Evolutionary conservation across 2,888 invertebrate genomes (phyloP).

Genomic region (Drosophila nr. perissopoda): DNA sequence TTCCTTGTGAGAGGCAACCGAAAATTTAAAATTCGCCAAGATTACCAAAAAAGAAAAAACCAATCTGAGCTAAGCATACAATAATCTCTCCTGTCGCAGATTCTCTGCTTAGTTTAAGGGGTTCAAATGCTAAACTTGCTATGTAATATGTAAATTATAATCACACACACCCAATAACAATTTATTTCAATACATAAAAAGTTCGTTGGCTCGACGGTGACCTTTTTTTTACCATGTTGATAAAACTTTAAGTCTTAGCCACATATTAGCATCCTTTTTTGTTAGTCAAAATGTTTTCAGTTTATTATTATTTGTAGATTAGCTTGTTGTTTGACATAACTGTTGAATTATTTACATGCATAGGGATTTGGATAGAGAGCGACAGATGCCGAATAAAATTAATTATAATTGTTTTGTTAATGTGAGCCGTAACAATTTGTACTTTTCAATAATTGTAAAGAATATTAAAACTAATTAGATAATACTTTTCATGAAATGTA

Average conservation of each 20-base stretch:
- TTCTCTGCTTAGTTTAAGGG: conserved; percentile 14
- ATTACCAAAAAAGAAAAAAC: neutral
- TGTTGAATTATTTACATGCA: neutral
- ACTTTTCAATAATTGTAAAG: neutral
- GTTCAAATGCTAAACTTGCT: conserved; percentile 24
- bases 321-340: neutral
- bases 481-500: neutral
- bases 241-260: conserved; percentile 26
- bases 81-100: neutral
- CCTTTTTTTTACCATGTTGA: conserved; percentile 16
- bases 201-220: conserved; percentile 2
- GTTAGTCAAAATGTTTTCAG: neutral
- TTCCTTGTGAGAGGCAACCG: conserved; percentile 8
- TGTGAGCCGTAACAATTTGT: neutral
- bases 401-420: neutral
- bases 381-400: neutral
- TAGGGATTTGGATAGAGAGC: neutral
- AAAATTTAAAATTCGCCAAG: conserved; percentile 24
- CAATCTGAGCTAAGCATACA: neutral
- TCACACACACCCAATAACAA: conserved; percentile 11
- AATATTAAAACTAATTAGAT: neutral
- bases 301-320: conserved; percentile 4
- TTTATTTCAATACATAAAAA: conserved; percentile 58
- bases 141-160: conserved; percentile 26
- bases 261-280: neutral